A percentile compares a stretch with the other conserved stretches of the same genome.
Evolutionary conservation across 2,113 vertebrate genomes (phyloP).

Genomic region (Coryphaenoides rupestris): DNA sequence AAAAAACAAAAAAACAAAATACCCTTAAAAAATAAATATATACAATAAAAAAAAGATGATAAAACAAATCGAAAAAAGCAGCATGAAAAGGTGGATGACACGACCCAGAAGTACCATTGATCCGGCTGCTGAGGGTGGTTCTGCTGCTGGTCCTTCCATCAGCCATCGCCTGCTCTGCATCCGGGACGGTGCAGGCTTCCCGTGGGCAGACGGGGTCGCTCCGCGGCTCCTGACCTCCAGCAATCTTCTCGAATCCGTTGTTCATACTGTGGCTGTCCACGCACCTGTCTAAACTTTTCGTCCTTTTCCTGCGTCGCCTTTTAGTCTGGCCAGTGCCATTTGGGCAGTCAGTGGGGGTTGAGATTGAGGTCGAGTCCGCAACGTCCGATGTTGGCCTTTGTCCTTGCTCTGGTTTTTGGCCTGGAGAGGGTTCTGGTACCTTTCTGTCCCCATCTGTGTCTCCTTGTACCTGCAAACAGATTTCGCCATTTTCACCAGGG

Average conservation of each 20-base stretch:
- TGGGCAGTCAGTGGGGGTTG: neutral
- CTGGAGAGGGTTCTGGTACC: neutral
- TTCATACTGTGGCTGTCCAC: too few relatives aligned
- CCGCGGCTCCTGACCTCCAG: too few relatives aligned
- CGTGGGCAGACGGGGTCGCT: too few relatives aligned
- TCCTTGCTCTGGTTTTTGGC: too few relatives aligned
- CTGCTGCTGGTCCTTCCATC: neutral
- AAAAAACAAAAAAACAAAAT: slow-evolving; percentile 36
- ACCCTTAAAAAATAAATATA: neutral
- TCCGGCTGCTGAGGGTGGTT: slow-evolving; percentile 2
- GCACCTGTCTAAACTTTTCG: too few relatives aligned
- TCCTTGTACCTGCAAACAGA: slow-evolving; percentile 5
- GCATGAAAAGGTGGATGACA: neutral
- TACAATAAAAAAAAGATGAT: neutral
- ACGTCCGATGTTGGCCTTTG: neutral
- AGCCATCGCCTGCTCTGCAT: too few relatives aligned
- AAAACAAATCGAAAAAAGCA: too few relatives aligned
- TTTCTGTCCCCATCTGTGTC: slow-evolving; percentile 4
- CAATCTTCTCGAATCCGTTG: too few relatives aligned
- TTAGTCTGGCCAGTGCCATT: neutral
- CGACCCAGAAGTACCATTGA: slow-evolving; percentile 26
- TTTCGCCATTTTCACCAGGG: too few relatives aligned
- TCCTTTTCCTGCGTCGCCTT: neutral
- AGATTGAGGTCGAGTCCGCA: neutral
- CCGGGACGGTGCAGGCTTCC: too few relatives aligned